phyloP scores from a whole-genome alignment of 2,797 vertebrate species.

The Echeneis naucrates region DNA sequence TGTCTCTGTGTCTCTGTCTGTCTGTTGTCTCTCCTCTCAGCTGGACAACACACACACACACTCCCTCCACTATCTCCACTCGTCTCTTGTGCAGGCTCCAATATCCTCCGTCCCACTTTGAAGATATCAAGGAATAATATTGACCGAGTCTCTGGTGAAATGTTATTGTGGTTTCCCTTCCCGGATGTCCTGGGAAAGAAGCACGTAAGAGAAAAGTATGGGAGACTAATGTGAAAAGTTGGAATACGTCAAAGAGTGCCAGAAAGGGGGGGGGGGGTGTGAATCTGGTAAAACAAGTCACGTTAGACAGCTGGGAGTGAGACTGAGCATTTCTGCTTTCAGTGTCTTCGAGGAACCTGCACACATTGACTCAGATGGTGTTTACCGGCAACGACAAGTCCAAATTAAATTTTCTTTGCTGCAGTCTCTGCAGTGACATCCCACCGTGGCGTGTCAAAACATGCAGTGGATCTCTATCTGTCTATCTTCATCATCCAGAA shows the following conservation, averaged over 20 bases:
- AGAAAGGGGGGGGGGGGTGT: constrained; percentile 5
- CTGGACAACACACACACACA: constrained; percentile 39
- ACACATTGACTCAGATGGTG: constrained; percentile 3
- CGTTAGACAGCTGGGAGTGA: constrained; percentile 17
- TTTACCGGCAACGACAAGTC: constrained; percentile 25
- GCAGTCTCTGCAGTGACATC: constrained; percentile 10
- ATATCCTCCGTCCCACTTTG: constrained; percentile 77
- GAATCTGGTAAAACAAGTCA: constrained; percentile 10
- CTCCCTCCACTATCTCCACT: constrained; percentile 54
- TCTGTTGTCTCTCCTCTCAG: constrained; percentile 54
- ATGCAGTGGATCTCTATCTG: constrained; percentile 46
- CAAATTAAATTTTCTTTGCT: constrained; percentile 32
- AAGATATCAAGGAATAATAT: constrained; percentile 82
- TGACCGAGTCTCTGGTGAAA: constrained; percentile 80
- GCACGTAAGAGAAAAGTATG: constrained; percentile 14
- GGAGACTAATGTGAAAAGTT: constrained; percentile 28
- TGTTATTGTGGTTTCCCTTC: constrained; percentile 79
- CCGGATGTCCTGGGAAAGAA: constrained; percentile 63
- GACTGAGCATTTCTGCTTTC: not conserved
- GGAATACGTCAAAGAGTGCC: constrained; percentile 40
- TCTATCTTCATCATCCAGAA: constrained; percentile 67
- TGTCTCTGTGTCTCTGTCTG: constrained; percentile 10
- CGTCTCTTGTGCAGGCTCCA: constrained; percentile 62
- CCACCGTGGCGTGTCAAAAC: constrained; percentile 52
- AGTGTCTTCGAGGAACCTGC: constrained; percentile 15